A percentile compares a stretch with the other conserved stretches of the same genome.
These are phyloP conservation scores for Aplidium turbinatum DNA, from an alignment of 23 tunicate species.

Conservation along the genomic window DNA sequence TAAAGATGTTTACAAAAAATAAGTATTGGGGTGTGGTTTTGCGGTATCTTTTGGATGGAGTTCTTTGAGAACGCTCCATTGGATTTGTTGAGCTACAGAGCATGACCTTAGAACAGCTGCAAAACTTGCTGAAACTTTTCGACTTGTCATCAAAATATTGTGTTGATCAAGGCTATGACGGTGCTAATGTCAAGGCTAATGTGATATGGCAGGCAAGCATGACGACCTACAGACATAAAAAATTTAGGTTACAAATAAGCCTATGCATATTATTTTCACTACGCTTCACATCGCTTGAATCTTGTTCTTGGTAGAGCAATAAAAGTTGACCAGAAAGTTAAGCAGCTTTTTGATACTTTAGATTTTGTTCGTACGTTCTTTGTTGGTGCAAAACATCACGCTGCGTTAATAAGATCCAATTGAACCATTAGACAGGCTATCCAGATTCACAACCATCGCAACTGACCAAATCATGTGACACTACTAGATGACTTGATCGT, in stretches of 20 bases:
- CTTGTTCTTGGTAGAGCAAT: not conserved
- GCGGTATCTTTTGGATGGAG: not conserved
- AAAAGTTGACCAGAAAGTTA: not conserved
- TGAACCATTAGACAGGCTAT: not conserved
- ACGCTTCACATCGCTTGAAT: not conserved
- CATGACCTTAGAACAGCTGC: not conserved
- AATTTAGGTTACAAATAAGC: not conserved
- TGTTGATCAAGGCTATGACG: conserved; percentile 13
- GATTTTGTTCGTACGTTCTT: not conserved
- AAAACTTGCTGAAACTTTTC: not conserved
- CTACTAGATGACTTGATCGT: too few species aligned
- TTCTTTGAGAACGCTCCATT: not conserved
- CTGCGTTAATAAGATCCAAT: conserved; percentile 8
- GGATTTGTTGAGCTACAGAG: conserved; percentile 7
- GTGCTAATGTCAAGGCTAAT: too few species aligned
- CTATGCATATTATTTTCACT: conserved; percentile 1
- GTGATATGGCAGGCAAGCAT: not conserved
- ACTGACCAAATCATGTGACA: too few species aligned
- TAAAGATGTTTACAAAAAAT: not conserved
- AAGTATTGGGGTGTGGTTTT: not conserved
- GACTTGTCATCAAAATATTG: conserved; percentile 6
- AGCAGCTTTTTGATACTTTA: conserved; percentile 5
- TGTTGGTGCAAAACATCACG: conserved; percentile 2
- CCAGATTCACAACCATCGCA: too few species aligned
- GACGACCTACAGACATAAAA: not conserved